Evolutionary conservation across 2,888 invertebrate species (phyloP).

Genomic region (Drosophila merina): DNA sequence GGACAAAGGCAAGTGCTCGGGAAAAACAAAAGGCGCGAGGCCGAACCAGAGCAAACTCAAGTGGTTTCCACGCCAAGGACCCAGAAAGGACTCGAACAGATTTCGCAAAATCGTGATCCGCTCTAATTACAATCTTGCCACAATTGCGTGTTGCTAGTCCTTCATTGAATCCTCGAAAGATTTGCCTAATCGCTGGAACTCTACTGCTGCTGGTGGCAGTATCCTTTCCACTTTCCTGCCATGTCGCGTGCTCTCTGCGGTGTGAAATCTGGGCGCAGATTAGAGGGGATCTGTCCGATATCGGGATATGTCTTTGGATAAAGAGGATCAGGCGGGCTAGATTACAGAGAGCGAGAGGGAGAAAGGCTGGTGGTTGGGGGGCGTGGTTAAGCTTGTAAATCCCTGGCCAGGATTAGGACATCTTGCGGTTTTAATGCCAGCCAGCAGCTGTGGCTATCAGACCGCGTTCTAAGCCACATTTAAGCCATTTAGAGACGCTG

Average conservation of each 20-base stretch:
- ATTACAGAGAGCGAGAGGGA: constrained; percentile 14
- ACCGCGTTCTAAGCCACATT: constrained; percentile 33
- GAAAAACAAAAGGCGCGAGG: constrained; percentile 30
- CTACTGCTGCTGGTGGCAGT: not conserved
- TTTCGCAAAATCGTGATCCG: constrained; percentile 30
- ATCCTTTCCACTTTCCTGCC: constrained; percentile 34
- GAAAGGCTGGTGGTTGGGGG: not conserved
- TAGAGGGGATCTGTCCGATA: constrained; percentile 63
- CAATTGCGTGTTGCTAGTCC: constrained; percentile 34
- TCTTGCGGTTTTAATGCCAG: constrained; percentile 47
- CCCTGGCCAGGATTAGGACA: constrained; percentile 41
- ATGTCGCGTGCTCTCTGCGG: constrained; percentile 67
- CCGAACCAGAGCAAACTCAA: constrained; percentile 29
- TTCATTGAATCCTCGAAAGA: constrained; percentile 23
- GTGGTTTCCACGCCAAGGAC: constrained; percentile 12
- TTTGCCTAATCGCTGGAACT: constrained; percentile 28
- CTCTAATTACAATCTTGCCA: constrained; percentile 50
- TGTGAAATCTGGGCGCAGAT: constrained; percentile 65
- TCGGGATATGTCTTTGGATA: constrained; percentile 1
- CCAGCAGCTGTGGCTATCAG: constrained; percentile 36
- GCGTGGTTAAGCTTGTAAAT: constrained; percentile 45
- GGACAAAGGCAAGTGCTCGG: constrained; percentile 15
- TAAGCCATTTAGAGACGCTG: constrained; percentile 69
- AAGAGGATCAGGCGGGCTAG: constrained; percentile 31
- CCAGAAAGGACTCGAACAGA: constrained; percentile 11